Percentiles rank a stretch among this genome's conserved stretches.
Conservation (phyloP, 2,797 vertebrate genomes). For the Acanthornis magna region DNA sequence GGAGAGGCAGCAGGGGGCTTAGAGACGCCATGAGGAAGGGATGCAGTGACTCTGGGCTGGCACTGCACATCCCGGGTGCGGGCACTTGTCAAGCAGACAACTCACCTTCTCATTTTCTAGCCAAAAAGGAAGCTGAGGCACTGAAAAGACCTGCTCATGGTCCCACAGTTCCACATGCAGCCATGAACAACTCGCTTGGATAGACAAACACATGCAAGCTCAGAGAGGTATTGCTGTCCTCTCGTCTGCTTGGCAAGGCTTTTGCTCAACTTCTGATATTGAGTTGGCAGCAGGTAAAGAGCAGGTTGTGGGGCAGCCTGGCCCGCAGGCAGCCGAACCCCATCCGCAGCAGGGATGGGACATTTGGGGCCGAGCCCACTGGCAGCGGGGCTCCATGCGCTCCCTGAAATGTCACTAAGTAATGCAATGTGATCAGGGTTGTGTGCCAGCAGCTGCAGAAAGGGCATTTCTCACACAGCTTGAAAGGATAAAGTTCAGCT, state of each 20-base stretch:
- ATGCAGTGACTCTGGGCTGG: neutral
- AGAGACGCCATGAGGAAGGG: neutral
- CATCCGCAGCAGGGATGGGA: neutral
- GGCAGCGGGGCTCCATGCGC: neutral
- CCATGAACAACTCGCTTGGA: neutral
- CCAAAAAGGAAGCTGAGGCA: neutral
- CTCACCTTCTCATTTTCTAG: neutral
- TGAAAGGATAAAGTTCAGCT: conserved; percentile 55
- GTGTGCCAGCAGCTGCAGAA: conserved; percentile 26
- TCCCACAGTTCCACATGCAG: neutral
- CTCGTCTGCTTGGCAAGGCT: neutral
- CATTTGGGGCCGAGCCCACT: neutral
- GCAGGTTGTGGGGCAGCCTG: neutral
- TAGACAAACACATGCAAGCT: neutral
- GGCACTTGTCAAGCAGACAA: neutral
- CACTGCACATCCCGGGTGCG: neutral
- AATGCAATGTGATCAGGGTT: conserved; percentile 22
- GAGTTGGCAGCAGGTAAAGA: conserved; percentile 12
- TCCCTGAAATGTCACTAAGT: conserved; percentile 65
- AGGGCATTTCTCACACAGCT: conserved; percentile 49
- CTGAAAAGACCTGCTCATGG: neutral
- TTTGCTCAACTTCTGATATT: neutral
- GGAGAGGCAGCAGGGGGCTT: neutral
- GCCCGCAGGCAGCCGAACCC: neutral
- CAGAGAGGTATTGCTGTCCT: neutral